Base-by-base conservation (phyloP, 2,113 vertebrate genomes). In the Trachemys scripta region DNA sequence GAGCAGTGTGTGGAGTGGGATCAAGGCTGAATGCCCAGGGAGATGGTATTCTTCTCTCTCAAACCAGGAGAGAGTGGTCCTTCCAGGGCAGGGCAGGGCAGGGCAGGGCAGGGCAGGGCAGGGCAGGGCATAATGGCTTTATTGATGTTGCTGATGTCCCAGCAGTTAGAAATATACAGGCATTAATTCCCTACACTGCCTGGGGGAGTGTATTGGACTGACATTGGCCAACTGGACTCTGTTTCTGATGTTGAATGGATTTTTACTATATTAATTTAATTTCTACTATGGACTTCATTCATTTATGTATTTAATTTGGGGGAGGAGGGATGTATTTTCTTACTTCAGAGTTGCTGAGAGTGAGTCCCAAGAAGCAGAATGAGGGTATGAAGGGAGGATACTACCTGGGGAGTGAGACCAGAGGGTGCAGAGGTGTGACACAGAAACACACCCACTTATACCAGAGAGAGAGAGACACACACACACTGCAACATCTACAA, bases 401-500 rank as follows among this genome's bases (percentile, higher is more conserved):
- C 80, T 78, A 62, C 89, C 24, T 27, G 62, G 14, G 72, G 91
- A 93, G 9, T 47, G 84, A 90, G 93, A 97, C 80, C 89, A 47
- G 45, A 93, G 90, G 45, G 80, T 94, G 57, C 27, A 89, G 57
- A 93, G 54, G 76, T 86, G 88, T 87, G 92, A 96, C 93, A 97
- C 54, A 96, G 89, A 93, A 95, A 97, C 87, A 97, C 80, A 92
- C 91, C 92, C 92, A 87, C 84, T 94, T 95, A 91, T 25, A 83
- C 92, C 87, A 91, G 86, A 80, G 14, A 69, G 29, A 38, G 92
- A 50, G 90, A 94, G 3, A 0, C 47, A 78, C 57, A 53, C 38
- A 90, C 59, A 90, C 49, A 88, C 76, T 89, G 75, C 6, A 19
- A 97, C 93, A 94, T 91, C 95, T 96, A 96, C 88, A 90, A 89